Base-by-base conservation (phyloP, 2,888 invertebrate species). In the Bombylius major region DNA sequence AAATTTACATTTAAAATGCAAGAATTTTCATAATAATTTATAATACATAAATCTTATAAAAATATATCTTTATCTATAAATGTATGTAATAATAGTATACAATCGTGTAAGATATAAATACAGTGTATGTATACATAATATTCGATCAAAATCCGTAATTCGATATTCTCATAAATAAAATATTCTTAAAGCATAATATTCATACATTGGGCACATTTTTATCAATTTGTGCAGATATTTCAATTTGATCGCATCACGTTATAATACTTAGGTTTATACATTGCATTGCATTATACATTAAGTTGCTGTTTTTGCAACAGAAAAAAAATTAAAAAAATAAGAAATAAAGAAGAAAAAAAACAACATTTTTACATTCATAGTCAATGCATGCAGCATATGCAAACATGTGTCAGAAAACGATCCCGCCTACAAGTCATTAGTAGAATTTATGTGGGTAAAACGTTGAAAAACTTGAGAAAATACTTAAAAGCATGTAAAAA, bases 371-470 rank as follows among this genome's bases (percentile, higher is more conserved):
- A 23, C 23, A 23, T 23, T 23, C 23, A 23, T 23, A 23, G 23
- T 23, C 23, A 23, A 23, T 23, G 23, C 23, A 23, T 23, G 23
- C 23, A 23, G 45, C 50, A 42, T 50, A 54, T 50, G 49, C 54
- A 54, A 58, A 58, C 56, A 58, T 56, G 54, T 58, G 58, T 58
- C 58, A 51, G 54, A 58, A 56, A 48, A 52, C 50, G 56, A 56
- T 51, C 58, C 56, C 58, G 56, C 54, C 58, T 52, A 54, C 54
- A 54, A 54, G 54, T 54, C 54, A 54, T 54, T 54, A 54, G 56
- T 11, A 54, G 51, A 50, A 58, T 58, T 58, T 58, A 58, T 58
- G 58, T 58, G 56, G 56, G 58, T 56, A 58, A 58, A 58, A 56
- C 34, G 48, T 45, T 34, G 54, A 54, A 54, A 50, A 42, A 11